Evolutionary conservation across 2,888 invertebrate genomes (phyloP).

Genomic region (Charanyca ferruginea): DNA sequence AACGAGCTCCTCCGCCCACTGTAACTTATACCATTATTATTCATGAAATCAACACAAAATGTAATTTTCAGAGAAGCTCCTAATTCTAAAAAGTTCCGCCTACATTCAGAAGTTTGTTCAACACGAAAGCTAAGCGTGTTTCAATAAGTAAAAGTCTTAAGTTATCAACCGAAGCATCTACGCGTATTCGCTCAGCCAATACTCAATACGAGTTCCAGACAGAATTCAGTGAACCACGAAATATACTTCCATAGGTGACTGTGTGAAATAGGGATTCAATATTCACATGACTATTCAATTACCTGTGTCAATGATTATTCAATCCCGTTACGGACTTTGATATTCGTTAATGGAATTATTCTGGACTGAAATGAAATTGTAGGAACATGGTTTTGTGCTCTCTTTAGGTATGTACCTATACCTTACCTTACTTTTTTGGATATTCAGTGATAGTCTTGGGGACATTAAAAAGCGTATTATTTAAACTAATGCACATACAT

Average conservation of each 20-base stretch:
- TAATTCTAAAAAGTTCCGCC: not conserved
- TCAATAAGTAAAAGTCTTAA: constrained; percentile 26
- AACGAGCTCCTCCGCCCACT: too few relatives aligned
- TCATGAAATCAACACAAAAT: not conserved
- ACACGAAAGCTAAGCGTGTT: constrained; percentile 3
- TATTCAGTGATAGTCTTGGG: too few relatives aligned
- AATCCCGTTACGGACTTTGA: constrained; percentile 9
- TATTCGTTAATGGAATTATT: constrained; percentile 14
- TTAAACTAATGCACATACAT: too few relatives aligned
- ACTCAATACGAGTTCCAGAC: constrained; percentile 14
- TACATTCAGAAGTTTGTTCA: constrained; percentile 14
- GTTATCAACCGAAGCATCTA: constrained; percentile 4
- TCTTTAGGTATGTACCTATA: not conserved
- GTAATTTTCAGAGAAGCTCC: not conserved
- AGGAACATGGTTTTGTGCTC: not conserved
- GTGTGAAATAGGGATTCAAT: constrained; percentile 7
- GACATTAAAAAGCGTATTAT: too few relatives aligned
- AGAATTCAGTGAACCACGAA: constrained; percentile 47
- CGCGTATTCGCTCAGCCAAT: constrained; percentile 25
- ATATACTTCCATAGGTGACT: constrained; percentile 25
- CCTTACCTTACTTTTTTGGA: too few relatives aligned
- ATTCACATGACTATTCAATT: constrained; percentile 27
- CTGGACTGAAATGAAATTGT: not conserved
- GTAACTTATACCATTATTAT: too few relatives aligned
- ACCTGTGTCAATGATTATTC: constrained; percentile 34